Conservation (phyloP, 2,888 invertebrate genomes). For the Melitaea athalia region DNA sequence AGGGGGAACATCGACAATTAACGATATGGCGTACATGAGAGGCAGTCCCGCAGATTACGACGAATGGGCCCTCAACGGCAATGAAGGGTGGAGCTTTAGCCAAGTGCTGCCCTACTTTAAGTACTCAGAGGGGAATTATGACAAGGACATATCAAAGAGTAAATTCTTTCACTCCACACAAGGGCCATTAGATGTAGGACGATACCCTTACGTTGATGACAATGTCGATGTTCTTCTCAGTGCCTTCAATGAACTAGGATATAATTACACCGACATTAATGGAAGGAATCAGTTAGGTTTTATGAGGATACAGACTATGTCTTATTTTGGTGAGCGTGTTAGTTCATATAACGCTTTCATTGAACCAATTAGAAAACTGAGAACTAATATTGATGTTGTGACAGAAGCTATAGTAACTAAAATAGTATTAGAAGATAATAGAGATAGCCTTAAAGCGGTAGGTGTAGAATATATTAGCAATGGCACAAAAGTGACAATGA, state of each 20-base stretch:
- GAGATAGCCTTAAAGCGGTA: conserved; percentile 52
- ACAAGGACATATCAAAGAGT: conserved; percentile 72
- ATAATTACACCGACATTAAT: conserved; percentile 74
- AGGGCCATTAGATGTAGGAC: conserved; percentile 73
- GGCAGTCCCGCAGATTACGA: conserved; percentile 76
- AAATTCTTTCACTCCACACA: conserved; percentile 71
- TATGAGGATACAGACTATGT: conserved; percentile 74
- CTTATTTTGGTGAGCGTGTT: conserved; percentile 74
- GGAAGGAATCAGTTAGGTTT: conserved; percentile 73
- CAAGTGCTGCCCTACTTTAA: conserved; percentile 73
- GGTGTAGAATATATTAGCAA: conserved; percentile 71
- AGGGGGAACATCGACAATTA: conserved; percentile 72
- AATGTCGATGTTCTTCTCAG: conserved; percentile 72
- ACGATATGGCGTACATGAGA: conserved; percentile 75
- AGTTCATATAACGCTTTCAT: conserved; percentile 74
- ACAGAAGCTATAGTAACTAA: conserved; percentile 73
- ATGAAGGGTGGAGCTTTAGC: conserved; percentile 71
- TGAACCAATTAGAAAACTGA: conserved; percentile 67
- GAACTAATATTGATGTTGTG: conserved; percentile 64
- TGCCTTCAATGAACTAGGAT: conserved; percentile 71
- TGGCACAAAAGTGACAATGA: conserved; percentile 63
- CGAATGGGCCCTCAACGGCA: conserved; percentile 71
- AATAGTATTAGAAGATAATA: conserved; percentile 57
- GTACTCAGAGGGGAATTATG: conserved; percentile 77
- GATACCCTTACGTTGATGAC: conserved; percentile 71